Evolutionary conservation across 2,113 vertebrate species (phyloP).

Genomic region (Athene noctua): DNA sequence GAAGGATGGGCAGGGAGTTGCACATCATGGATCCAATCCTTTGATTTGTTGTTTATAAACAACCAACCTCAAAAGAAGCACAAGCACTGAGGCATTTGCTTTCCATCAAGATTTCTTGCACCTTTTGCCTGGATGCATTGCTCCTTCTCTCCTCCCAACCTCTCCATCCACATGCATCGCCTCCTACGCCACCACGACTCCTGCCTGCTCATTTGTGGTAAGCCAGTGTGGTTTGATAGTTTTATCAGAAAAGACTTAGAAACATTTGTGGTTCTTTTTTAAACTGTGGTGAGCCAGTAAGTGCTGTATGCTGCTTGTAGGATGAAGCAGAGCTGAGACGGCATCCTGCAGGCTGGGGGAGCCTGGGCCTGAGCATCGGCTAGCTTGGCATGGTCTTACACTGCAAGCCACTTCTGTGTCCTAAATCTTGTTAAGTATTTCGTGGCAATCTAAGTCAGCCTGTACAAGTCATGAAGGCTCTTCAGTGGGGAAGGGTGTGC

Average conservation of each 20-base stretch:
- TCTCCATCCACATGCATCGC: accelerated
- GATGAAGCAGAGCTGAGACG: neutral
- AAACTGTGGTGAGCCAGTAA: neutral
- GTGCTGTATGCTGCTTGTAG: neutral
- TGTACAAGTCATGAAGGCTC: neutral
- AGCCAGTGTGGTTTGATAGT: neutral
- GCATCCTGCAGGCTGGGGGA: neutral
- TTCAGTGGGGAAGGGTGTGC: neutral
- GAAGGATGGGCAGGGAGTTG: neutral
- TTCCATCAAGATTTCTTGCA: neutral
- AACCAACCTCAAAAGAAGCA: neutral
- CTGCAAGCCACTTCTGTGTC: neutral
- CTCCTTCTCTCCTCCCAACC: neutral
- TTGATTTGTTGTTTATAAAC: neutral
- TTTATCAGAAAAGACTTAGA: neutral
- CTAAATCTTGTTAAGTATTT: accelerated
- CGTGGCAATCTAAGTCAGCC: accelerated
- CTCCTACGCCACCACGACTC: accelerated
- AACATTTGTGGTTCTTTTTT: neutral
- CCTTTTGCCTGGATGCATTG: neutral
- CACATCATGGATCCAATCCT: neutral
- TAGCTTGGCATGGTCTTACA: neutral
- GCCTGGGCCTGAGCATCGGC: neutral
- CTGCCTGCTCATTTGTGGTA: neutral
- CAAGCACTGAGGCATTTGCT: neutral